Evolutionary conservation across 2,888 invertebrate genomes (phyloP).

Genomic region (Yponomeuta malinellus): DNA sequence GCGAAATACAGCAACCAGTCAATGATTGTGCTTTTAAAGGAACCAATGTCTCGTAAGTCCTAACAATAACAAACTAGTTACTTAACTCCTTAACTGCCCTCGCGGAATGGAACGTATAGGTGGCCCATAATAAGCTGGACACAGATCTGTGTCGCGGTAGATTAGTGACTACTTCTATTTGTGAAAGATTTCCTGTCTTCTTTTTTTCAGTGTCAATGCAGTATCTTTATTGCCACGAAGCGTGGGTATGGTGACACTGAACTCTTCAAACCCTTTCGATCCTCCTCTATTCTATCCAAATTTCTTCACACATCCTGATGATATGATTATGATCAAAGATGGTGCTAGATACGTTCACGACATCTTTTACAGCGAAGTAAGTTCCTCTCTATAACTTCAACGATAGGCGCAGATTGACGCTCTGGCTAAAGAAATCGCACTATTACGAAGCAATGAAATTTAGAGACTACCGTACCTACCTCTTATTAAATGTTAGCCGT

Average conservation of each 20-base stretch:
- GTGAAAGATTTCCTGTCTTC: background rate
- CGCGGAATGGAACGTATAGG: too few species aligned
- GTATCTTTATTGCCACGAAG: conserved; percentile 46
- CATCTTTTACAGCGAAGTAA: conserved; percentile 42
- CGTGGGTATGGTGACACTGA: conserved; percentile 42
- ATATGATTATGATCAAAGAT: conserved; percentile 46
- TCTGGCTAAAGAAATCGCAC: background rate
- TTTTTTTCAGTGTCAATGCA: conserved; percentile 38
- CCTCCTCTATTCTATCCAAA: conserved; percentile 42
- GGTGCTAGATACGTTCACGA: conserved; percentile 34
- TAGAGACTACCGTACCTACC: too few species aligned
- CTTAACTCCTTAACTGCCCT: too few species aligned
- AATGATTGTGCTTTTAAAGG: conserved; percentile 32
- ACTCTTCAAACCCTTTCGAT: conserved; percentile 43
- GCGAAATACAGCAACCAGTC: conserved; percentile 48
- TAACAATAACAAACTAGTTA: background rate
- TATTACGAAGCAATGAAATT: too few species aligned
- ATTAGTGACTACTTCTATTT: too few species aligned
- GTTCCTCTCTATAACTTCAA: background rate
- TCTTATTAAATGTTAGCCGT: too few species aligned
- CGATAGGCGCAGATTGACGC: background rate
- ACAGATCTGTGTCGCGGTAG: too few species aligned
- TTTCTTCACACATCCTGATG: conserved; percentile 47
- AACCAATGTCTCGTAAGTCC: conserved; percentile 43
- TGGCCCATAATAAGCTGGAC: too few species aligned